Percentiles rank a stretch among this genome's conserved stretches.
phyloP scores from a whole-genome alignment of 2,113 vertebrate species.

The Paracyprichromis sp. region DNA sequence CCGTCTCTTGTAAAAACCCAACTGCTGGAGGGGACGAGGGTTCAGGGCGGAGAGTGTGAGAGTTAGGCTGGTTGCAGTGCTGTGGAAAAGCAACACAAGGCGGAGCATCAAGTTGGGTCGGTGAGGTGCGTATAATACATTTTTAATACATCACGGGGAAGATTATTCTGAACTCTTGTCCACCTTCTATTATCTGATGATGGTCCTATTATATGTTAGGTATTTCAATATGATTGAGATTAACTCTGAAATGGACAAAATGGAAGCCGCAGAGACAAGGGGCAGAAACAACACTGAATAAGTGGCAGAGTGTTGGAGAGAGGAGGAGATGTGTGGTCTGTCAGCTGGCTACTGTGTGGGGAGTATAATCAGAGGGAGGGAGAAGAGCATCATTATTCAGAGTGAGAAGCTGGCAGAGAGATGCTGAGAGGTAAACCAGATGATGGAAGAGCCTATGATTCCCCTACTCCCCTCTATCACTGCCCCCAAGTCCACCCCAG shows the following conservation, averaged over 20 bases:
- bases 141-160: not conserved
- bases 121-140: not conserved
- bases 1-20: not conserved
- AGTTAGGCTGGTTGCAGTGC: not conserved
- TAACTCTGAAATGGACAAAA: not conserved
- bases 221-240: not conserved
- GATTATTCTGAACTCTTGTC: not conserved
- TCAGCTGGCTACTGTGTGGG: conserved; percentile 14
- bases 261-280: not conserved
- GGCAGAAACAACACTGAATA: not conserved
- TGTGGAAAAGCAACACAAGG: not conserved
- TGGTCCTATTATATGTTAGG: not conserved
- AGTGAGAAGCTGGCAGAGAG: conserved; percentile 6
- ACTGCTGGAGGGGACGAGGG: not conserved
- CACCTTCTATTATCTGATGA: not conserved
- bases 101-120: not conserved
- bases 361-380: conserved; percentile 31
- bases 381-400: conserved; percentile 52
- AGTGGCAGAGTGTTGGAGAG: not conserved
- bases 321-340: not conserved
- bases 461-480: conserved; percentile 1
- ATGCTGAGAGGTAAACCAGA: conserved; percentile 46
- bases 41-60: not conserved
- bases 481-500: conserved; percentile 23
- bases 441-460: conserved; percentile 50